Conservation (phyloP, 2,113 vertebrate genomes). For the Talpa occidentalis region DNA sequence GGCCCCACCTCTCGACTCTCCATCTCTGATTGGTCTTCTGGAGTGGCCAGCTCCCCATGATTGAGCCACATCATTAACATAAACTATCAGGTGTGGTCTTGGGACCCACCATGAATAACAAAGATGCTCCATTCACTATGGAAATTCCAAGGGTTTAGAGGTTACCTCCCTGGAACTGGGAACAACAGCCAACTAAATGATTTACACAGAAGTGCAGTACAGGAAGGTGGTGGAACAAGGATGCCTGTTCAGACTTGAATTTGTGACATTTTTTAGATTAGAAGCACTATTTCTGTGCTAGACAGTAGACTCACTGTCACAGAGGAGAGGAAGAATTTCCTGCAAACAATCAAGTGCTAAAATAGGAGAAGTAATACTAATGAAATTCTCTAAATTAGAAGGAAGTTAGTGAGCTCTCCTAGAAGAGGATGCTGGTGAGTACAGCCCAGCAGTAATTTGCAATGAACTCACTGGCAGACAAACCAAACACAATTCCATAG, state of each 20-base stretch:
- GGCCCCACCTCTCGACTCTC: too few relatives aligned
- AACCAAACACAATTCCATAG: neutral
- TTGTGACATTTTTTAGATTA: slow-evolving; percentile 58
- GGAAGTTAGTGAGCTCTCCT: neutral
- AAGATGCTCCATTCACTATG: neutral
- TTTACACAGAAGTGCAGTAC: slow-evolving; percentile 12
- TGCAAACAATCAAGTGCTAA: slow-evolving; percentile 17
- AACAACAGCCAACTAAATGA: slow-evolving; percentile 11
- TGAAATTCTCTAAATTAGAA: slow-evolving; percentile 23
- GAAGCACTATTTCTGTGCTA: slow-evolving; percentile 40
- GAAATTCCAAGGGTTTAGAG: neutral
- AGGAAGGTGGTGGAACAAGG: neutral
- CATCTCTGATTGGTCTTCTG: neutral
- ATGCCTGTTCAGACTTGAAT: neutral
- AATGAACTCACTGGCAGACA: neutral
- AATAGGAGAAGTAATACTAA: neutral
- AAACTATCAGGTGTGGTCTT: neutral
- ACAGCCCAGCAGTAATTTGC: neutral
- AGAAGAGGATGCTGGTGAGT: neutral
- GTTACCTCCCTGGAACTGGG: slow-evolving; percentile 20
- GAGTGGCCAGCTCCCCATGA: neutral
- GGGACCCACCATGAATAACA: neutral
- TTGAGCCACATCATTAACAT: neutral
- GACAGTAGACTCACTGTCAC: neutral
- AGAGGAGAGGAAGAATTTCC: slow-evolving; percentile 1